Conservation (phyloP, 2,888 invertebrate genomes). For the Drosophila anceps region DNA sequence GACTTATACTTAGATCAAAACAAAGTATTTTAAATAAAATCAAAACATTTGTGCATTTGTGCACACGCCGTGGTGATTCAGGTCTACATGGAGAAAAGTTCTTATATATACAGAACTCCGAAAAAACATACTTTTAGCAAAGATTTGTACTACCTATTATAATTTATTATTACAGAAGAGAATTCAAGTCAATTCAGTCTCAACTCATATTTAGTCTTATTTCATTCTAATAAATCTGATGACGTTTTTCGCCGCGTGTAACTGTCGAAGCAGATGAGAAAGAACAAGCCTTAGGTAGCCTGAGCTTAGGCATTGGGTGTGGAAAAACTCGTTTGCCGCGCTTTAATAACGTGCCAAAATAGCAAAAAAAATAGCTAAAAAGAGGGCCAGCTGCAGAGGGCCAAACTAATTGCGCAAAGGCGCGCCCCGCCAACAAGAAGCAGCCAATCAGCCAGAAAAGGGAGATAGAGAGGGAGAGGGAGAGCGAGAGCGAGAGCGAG, state of each 20-base stretch:
- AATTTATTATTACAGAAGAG: no score
- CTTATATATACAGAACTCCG: no score
- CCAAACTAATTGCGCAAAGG: slow-evolving; percentile 56
- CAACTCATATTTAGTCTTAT: not conserved
- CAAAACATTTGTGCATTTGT: no score
- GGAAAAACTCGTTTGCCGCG: slow-evolving; percentile 61
- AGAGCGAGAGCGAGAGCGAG: not conserved
- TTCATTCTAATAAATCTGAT: not conserved
- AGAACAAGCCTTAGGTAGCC: not conserved
- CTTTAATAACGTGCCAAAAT: slow-evolving; percentile 69
- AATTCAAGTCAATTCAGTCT: no score
- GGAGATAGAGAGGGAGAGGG: not conserved
- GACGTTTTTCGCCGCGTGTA: not conserved
- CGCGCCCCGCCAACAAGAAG: slow-evolving; percentile 40
- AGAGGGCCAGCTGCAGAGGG: slow-evolving; percentile 39
- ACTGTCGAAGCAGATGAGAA: not conserved
- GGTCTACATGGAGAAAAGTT: no score
- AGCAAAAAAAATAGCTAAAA: slow-evolving; percentile 65
- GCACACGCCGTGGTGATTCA: no score
- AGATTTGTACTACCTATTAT: no score
- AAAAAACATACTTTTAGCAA: no score
- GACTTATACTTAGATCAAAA: no score
- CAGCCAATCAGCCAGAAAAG: slow-evolving; percentile 2
- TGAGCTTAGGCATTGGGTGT: slow-evolving; percentile 35
- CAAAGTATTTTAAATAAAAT: no score